A percentile compares a stretch with the other conserved stretches of the same genome.
phyloP scores from a whole-genome alignment of 1,140 invertebrate genomes.

The Zaprionus capensis region DNA sequence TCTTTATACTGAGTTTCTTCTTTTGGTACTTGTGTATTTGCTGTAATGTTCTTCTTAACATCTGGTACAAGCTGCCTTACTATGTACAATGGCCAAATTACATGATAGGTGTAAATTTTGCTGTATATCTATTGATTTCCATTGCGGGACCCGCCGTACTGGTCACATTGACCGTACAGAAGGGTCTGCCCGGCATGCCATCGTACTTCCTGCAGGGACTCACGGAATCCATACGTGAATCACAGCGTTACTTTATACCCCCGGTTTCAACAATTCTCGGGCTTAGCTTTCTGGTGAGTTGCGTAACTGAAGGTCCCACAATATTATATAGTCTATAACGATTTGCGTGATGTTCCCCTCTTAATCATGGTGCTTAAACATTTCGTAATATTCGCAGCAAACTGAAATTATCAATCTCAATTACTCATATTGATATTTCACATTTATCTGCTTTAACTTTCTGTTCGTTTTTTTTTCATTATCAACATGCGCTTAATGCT shows the following conservation, averaged over 20 bases:
- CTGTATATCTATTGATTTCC: constrained; percentile 53
- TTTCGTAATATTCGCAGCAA: not conserved
- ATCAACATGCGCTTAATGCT: not conserved
- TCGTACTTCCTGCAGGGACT: constrained; percentile 81
- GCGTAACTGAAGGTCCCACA: not conserved
- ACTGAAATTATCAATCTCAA: not conserved
- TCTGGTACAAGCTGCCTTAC: constrained; percentile 72
- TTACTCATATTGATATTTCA: not conserved
- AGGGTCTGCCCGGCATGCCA: constrained; percentile 77
- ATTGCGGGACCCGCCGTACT: constrained; percentile 60
- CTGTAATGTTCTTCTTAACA: constrained; percentile 75
- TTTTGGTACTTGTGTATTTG: constrained; percentile 80
- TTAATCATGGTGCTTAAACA: not conserved
- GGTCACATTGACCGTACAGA: constrained; percentile 70
- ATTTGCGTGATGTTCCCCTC: not conserved
- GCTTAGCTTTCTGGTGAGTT: constrained; percentile 67
- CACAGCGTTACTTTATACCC: constrained; percentile 80
- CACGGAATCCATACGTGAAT: constrained; percentile 79
- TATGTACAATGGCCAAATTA: constrained; percentile 62
- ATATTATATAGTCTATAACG: not conserved
- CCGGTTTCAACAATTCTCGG: constrained; percentile 74
- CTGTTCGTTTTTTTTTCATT: not conserved
- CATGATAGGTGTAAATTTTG: constrained; percentile 55
- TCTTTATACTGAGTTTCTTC: constrained; percentile 76
- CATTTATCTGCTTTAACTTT: not conserved